Evolutionary conservation across 2,797 vertebrate species (phyloP).

Genomic region (Tenualosa ilisha): DNA sequence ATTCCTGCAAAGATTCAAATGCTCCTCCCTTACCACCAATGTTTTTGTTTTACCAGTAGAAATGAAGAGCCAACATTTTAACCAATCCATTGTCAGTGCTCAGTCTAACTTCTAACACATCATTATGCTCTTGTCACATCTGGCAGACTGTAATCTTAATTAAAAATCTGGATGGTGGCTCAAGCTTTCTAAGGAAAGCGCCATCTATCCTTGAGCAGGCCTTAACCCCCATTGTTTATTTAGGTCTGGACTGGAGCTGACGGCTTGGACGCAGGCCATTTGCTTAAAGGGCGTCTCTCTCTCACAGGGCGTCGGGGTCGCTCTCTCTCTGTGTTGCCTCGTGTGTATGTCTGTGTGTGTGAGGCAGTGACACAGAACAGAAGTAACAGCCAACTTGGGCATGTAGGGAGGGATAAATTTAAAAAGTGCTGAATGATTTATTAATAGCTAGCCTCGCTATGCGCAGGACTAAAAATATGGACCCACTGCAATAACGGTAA

Average conservation of each 20-base stretch:
- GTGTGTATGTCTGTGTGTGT: slow-evolving; percentile 27
- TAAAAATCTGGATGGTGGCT: neutral
- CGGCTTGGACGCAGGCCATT: neutral
- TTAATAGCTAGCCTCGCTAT: slow-evolving; percentile 71
- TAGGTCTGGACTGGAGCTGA: slow-evolving; percentile 3
- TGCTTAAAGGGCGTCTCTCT: neutral
- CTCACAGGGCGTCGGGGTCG: neutral
- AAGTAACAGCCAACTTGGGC: slow-evolving; percentile 21
- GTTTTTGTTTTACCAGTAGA: too few species aligned
- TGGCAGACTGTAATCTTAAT: neutral
- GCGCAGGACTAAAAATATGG: slow-evolving; percentile 74
- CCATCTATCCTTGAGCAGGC: neutral
- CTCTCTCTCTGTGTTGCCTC: slow-evolving; percentile 35
- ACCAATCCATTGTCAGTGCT: neutral
- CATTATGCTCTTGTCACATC: neutral
- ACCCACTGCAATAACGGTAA: slow-evolving; percentile 48
- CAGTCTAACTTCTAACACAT: neutral
- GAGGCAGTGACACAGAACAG: slow-evolving; percentile 32
- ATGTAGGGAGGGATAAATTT: slow-evolving; percentile 62
- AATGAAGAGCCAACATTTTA: neutral
- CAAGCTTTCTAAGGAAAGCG: neutral
- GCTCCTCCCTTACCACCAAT: neutral
- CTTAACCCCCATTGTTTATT: neutral
- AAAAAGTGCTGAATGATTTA: slow-evolving; percentile 71
- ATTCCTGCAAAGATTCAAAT: too few species aligned